Conservation (phyloP, 1,140 invertebrate genomes). For the Drosophila sechellia region DNA sequence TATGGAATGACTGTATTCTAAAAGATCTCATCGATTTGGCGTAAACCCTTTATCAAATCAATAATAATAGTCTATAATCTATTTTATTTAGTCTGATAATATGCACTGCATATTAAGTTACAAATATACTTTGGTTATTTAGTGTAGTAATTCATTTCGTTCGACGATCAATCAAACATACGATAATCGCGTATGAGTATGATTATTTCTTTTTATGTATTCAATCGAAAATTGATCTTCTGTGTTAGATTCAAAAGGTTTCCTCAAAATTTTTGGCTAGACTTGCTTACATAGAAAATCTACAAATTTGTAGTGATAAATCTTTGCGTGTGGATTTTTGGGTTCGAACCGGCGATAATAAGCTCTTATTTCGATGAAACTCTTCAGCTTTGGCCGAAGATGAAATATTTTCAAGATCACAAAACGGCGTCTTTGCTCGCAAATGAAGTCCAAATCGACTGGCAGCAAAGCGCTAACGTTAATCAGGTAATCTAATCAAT, state of each 20-base stretch:
- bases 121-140: no score
- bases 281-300: background rate
- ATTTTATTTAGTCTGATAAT: no score
- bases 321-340: slow-evolving; percentile 10
- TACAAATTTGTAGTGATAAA: slow-evolving; percentile 8
- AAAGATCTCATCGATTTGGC: no score
- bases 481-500: slow-evolving; percentile 35
- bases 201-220: no score
- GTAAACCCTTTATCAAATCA: no score
- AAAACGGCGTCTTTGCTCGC: slow-evolving; percentile 22
- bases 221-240: background rate
- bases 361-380: slow-evolving; percentile 6
- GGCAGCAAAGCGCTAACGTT: slow-evolving; percentile 9
- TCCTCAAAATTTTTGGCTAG: background rate
- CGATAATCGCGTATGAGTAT: no score
- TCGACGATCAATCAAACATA: no score
- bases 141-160: no score
- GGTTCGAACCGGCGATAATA: slow-evolving; percentile 12
- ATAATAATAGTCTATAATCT: no score
- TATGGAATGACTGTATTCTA: no score
- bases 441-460: slow-evolving; percentile 18
- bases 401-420: slow-evolving; percentile 13
- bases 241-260: no score
- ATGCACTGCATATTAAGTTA: no score
- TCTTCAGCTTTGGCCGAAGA: background rate